phyloP scores from a whole-genome alignment of 64 coral and sea anemone species.

The Montipora capricornis region DNA sequence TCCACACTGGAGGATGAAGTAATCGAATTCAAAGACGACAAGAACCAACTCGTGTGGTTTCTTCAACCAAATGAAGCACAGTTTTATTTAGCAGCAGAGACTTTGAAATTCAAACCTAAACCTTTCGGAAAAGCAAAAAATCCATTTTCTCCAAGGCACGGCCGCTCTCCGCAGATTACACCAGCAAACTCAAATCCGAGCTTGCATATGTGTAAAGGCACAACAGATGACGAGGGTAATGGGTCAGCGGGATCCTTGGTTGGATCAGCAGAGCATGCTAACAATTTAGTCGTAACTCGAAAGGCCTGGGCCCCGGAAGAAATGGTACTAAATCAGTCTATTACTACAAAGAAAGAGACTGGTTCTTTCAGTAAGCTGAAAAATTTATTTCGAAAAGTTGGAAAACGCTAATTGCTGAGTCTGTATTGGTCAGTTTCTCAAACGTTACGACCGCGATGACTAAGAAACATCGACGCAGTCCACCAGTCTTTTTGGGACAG shows the following conservation, averaged over 20 bases:
- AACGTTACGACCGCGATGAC: too few species aligned
- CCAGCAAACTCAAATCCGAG: constrained; percentile 30
- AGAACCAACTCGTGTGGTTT: constrained; percentile 63
- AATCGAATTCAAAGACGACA: constrained; percentile 69
- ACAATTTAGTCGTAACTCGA: neutral
- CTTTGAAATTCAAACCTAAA: constrained; percentile 66
- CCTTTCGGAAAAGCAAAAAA: constrained; percentile 44
- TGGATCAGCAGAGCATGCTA: neutral
- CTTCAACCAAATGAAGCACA: constrained; percentile 76
- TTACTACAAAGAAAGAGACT: neutral
- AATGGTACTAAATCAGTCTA: neutral
- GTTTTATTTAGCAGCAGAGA: constrained; percentile 64
- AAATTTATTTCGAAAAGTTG: neutral
- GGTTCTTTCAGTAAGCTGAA: neutral
- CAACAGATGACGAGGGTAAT: neutral
- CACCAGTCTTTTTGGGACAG: too few species aligned
- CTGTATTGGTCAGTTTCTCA: neutral
- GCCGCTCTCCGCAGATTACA: constrained; percentile 1
- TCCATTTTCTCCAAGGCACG: constrained; percentile 49
- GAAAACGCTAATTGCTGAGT: neutral
- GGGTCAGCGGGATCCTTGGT: neutral
- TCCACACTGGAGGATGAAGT: constrained; percentile 71
- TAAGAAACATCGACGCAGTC: too few species aligned
- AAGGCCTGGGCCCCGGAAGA: neutral
- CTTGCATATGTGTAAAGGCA: neutral